Percentiles rank a stretch among this genome's conserved stretches.
Evolutionary conservation across 1,140 invertebrate species (phyloP).

Genomic region (Euschistus heros): DNA sequence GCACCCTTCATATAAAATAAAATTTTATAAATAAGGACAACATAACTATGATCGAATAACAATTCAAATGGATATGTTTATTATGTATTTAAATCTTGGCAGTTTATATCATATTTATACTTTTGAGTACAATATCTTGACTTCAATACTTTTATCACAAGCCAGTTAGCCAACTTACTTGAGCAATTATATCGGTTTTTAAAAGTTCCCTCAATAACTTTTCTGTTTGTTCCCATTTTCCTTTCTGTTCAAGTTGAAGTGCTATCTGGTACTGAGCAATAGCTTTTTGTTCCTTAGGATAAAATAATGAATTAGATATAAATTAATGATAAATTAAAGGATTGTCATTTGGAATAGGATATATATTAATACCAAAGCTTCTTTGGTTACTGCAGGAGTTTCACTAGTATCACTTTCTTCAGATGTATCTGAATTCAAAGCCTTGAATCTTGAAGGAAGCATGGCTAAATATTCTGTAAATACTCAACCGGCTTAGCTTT

Average conservation of each 20-base stretch:
- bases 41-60: too few species aligned
- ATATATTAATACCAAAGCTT: slow-evolving; percentile 29
- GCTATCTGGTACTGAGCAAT: slow-evolving; percentile 27
- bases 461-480: background rate
- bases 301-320: background rate
- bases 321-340: too few species aligned
- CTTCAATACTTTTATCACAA: background rate
- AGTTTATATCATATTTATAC: background rate
- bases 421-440: slow-evolving; percentile 27
- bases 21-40: too few species aligned
- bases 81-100: too few species aligned
- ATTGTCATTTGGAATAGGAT: background rate
- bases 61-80: too few species aligned
- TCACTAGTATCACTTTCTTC: slow-evolving; percentile 29
- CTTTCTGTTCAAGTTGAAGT: slow-evolving; percentile 24
- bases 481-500: too few species aligned
- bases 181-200: slow-evolving; percentile 28
- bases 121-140: too few species aligned
- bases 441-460: slow-evolving; percentile 28
- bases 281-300: slow-evolving; percentile 29
- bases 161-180: slow-evolving; percentile 21
- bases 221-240: slow-evolving; percentile 27
- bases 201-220: slow-evolving; percentile 25
- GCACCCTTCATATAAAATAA: too few species aligned
- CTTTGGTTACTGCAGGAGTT: slow-evolving; percentile 29